A percentile compares a stretch with the other conserved stretches of the same genome.
Conservation (phyloP, 2,113 vertebrate genomes). For the Cricetomys ansorgei region DNA sequence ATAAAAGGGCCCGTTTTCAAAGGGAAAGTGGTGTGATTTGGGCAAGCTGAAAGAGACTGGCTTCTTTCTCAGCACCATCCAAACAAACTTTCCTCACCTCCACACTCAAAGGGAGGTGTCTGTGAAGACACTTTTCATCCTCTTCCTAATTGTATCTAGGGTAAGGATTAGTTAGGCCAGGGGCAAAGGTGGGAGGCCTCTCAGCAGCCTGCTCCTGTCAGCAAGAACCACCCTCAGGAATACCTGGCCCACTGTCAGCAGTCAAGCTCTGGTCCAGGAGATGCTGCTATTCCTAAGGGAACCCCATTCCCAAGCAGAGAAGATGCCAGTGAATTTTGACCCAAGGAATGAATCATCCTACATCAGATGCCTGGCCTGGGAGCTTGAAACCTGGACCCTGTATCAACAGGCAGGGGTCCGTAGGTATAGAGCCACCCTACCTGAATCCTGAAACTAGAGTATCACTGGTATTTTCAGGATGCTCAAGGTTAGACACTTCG, state of each 20-base stretch:
- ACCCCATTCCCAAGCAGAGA: not conserved
- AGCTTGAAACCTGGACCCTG: not conserved
- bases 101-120: not conserved
- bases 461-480: not conserved
- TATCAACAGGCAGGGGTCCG: too few relatives aligned
- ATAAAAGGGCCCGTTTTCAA: not conserved
- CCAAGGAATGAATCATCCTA: too few relatives aligned
- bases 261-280: not conserved
- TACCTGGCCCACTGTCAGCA: not conserved
- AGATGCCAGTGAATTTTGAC: too few relatives aligned
- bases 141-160: not conserved
- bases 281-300: not conserved
- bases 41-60: not conserved
- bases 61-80: slow-evolving; percentile 30
- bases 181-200: not conserved
- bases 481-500: fast-evolving
- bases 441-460: not conserved
- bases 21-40: slow-evolving; percentile 10
- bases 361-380: not conserved
- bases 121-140: not conserved
- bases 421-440: too few relatives aligned
- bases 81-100: slow-evolving; percentile 34
- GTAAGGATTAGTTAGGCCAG: not conserved
- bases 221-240: not conserved
- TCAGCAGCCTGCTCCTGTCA: not conserved